Evolutionary conservation across 2,113 vertebrate species (phyloP).

Genomic region (Myotis yumanensis): DNA sequence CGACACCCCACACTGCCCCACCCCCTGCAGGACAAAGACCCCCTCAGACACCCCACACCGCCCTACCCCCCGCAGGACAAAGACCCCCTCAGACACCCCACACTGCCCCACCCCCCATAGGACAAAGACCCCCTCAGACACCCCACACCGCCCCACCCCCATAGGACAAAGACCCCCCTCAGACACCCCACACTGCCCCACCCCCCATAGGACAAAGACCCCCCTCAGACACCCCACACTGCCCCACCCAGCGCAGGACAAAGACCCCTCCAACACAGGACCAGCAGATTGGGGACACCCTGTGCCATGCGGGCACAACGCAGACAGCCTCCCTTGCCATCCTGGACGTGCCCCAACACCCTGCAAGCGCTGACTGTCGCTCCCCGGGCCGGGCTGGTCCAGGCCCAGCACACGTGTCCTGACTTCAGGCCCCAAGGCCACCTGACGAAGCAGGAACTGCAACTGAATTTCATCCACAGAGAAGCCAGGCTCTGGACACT

Average conservation of each 20-base stretch:
- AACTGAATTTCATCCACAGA: not conserved
- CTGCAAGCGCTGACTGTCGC: not conserved
- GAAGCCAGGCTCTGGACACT: not conserved
- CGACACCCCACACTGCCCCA: too few relatives aligned
- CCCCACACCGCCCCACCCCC: too few relatives aligned
- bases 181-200: not conserved
- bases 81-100: too few relatives aligned
- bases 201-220: not conserved
- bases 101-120: too few relatives aligned
- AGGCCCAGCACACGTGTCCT: not conserved
- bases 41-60: too few relatives aligned
- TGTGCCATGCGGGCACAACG: not conserved
- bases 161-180: not conserved
- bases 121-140: too few relatives aligned
- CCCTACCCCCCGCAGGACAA: too few relatives aligned
- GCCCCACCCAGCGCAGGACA: too few relatives aligned
- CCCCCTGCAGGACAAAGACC: too few relatives aligned
- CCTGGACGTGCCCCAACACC: not conserved
- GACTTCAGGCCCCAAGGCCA: not conserved
- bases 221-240: not conserved
- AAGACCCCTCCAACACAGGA: not conserved
- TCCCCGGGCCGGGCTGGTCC: not conserved
- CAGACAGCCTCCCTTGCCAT: not conserved
- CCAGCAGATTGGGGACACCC: not conserved
- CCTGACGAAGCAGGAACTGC: not conserved